phyloP scores from a whole-genome alignment of 2,888 invertebrate species.

The Buathra laborator region DNA sequence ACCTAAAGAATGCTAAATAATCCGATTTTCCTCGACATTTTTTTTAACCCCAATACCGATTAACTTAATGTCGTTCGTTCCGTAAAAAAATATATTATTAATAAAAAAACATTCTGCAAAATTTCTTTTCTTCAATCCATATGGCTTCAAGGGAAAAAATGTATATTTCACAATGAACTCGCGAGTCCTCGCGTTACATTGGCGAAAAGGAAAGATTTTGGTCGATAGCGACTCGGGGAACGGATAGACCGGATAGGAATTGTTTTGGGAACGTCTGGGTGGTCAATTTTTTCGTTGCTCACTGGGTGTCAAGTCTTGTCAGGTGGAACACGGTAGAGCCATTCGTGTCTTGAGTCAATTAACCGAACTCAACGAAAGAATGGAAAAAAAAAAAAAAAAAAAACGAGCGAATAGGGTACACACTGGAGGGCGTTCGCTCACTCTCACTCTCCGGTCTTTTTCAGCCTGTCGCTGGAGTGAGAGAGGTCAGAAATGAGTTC shows the following conservation, averaged over 20 bases:
- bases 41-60: too few relatives aligned
- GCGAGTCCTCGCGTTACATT: not conserved
- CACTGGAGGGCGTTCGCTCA: constrained; percentile 19
- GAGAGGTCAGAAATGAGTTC: constrained; percentile 67
- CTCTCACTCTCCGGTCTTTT: not conserved
- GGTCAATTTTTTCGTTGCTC: constrained; percentile 44
- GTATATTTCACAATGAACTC: not conserved
- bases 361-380: constrained; percentile 70
- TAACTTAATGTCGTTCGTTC: too few relatives aligned
- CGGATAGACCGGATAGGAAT: not conserved
- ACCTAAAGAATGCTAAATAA: too few relatives aligned
- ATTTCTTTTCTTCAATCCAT: too few relatives aligned
- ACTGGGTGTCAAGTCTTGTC: constrained; percentile 75
- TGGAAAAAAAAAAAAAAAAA: not conserved
- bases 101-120: too few relatives aligned
- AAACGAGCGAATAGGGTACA: not conserved
- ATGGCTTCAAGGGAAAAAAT: not conserved
- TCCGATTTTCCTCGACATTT: too few relatives aligned
- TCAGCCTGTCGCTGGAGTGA: constrained; percentile 8
- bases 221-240: not conserved
- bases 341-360: constrained; percentile 80
- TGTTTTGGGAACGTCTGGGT: constrained; percentile 13
- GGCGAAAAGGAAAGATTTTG: not conserved
- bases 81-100: too few relatives aligned
- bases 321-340: constrained; percentile 75